Evolutionary conservation across 2,888 invertebrate species (phyloP).

Genomic region (Maniola hyperantus): DNA sequence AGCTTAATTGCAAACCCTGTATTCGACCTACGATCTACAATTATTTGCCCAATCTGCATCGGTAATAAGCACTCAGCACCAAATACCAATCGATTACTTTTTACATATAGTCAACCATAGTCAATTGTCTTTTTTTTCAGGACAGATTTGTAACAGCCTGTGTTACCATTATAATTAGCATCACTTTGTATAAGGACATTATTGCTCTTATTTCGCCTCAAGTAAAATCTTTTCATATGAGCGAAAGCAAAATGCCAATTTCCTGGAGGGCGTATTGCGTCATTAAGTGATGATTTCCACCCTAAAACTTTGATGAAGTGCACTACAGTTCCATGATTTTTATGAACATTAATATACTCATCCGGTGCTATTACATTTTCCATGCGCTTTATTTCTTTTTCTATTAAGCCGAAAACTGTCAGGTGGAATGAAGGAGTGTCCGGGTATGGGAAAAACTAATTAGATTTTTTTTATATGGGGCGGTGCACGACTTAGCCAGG

Average conservation of each 20-base stretch:
- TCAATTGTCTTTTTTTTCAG: too few relatives aligned
- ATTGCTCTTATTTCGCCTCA: background rate
- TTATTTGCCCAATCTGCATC: too few relatives aligned
- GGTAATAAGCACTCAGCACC: too few relatives aligned
- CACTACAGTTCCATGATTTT: background rate
- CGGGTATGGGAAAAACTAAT: background rate
- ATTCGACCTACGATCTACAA: too few relatives aligned
- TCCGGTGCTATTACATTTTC: background rate
- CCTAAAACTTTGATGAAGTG: background rate
- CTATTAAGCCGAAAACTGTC: background rate
- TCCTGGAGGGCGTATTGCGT: background rate
- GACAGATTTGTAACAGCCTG: too few relatives aligned
- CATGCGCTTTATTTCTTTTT: background rate
- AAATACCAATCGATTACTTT: too few relatives aligned
- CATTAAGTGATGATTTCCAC: background rate
- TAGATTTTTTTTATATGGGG: background rate
- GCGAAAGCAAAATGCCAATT: background rate
- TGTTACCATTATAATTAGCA: too few relatives aligned
- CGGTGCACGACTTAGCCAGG: background rate
- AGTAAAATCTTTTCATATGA: background rate
- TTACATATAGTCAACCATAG: too few relatives aligned
- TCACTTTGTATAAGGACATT: background rate
- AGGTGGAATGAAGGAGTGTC: background rate
- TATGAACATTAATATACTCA: background rate
- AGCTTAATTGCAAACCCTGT: too few relatives aligned